Base-by-base conservation (phyloP, 2,888 invertebrate genomes). In the Mystacides longicornis region DNA sequence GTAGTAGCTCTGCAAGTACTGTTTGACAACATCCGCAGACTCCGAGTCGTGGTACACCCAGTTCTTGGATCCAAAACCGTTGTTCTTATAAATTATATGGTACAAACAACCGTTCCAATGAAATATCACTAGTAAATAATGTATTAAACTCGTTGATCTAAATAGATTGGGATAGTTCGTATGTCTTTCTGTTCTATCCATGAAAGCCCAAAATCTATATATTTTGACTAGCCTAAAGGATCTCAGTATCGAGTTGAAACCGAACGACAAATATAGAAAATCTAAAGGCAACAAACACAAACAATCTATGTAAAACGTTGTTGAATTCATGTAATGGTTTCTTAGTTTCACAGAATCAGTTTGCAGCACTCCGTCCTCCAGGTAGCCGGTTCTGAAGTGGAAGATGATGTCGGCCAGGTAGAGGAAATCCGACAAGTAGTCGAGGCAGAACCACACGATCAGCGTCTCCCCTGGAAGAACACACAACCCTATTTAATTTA, bases 71-170 rank as follows among this genome's bases (percentile, higher is more conserved):
- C 93, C 93, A 76, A 93, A 93, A 65, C 92, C 93, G 78, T 92
- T 89, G 80, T 93, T 93, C 80, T 93, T 92, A 81, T 91, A 87
- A 72, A 95, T 92, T 73, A 97, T 89, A 81, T 95, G 93, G 80
- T 94, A 96, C 74, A 98, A 82, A 80, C 97, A 98, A 70, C 96
- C 96, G 77, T 98, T 98, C 97, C 97, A 98, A 82, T 98, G 98
- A 80, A 97, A 97, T 76, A 97, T 93, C 78, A 95, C 95, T 78
- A 96, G 81, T 70, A 96, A 84, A 81, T 95, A 95, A 81, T 96
- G 95, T 75, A 93, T 89, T 73, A 93, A 82, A 74, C 91, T 90
- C 67, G 89, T 87, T 67, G 92, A 91, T 69, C 89, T 86, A 80
- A 94, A 94, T 68, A 96, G 82, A 79, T 98, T 98, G 63, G 97